Conservation (phyloP, 2,888 invertebrate genomes). For the Danaus chrysippus region DNA sequence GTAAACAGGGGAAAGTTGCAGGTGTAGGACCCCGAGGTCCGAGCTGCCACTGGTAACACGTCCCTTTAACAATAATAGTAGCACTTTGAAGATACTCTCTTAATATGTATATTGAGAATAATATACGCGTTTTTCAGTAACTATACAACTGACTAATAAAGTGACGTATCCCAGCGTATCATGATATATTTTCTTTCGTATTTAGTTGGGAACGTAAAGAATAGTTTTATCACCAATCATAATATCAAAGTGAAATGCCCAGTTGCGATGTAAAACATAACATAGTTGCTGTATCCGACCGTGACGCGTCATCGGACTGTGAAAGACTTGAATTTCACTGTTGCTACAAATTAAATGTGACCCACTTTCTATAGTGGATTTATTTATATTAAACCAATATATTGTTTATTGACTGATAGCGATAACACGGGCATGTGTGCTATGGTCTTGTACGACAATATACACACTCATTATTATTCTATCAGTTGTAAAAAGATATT, state of each 20-base stretch:
- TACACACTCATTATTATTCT: too few relatives aligned
- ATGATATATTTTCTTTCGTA: too few relatives aligned
- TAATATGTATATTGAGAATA: not conserved
- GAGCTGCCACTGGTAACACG: not conserved
- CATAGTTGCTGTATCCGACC: constrained; percentile 27
- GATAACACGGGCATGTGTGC: not conserved
- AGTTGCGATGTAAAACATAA: not conserved
- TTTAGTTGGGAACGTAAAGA: too few relatives aligned
- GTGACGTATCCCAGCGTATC: too few relatives aligned
- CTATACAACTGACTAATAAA: too few relatives aligned
- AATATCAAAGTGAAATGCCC: not conserved
- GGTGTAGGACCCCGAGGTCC: constrained; percentile 3
- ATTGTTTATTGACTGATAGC: constrained; percentile 14
- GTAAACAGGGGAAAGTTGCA: not conserved
- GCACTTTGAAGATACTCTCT: not conserved
- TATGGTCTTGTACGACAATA: not conserved
- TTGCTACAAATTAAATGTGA: constrained; percentile 47
- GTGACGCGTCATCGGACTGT: constrained; percentile 60
- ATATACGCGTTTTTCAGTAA: not conserved
- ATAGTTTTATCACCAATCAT: not conserved
- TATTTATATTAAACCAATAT: constrained; percentile 12
- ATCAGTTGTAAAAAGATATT: too few relatives aligned
- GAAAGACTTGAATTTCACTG: constrained; percentile 40
- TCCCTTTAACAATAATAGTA: not conserved
- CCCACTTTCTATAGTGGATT: constrained; percentile 47